phyloP scores from a whole-genome alignment of 2,888 invertebrate genomes.

The Pyrrhia umbra region DNA sequence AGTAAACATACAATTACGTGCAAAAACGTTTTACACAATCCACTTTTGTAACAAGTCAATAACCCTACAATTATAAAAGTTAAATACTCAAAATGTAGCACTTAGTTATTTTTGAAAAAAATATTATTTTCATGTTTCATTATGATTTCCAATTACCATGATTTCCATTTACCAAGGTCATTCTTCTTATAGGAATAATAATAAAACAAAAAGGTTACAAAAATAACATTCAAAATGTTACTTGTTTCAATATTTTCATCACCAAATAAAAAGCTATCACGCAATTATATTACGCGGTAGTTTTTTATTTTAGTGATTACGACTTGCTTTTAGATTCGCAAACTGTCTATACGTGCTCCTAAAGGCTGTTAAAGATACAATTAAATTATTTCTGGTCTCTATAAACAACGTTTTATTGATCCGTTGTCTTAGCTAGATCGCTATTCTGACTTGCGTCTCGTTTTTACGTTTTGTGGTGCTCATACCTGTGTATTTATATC shows the following conservation, averaged over 20 bases:
- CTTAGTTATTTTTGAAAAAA: background rate
- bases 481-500: background rate
- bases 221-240: constrained; percentile 24
- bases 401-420: constrained; percentile 56
- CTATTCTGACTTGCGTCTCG: constrained; percentile 8
- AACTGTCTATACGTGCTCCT: constrained; percentile 35
- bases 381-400: constrained; percentile 52
- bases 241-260: constrained; percentile 20
- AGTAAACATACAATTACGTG: no score
- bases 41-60: no score
- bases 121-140: no score
- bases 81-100: no score
- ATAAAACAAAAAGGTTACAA: constrained; percentile 7
- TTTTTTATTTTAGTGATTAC: constrained; percentile 39
- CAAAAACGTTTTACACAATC: no score
- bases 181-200: background rate
- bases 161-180: background rate
- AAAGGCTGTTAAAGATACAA: constrained; percentile 45
- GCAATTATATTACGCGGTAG: constrained; percentile 43
- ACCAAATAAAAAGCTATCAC: constrained; percentile 45
- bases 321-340: constrained; percentile 43
- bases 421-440: constrained; percentile 20
- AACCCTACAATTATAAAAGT: no score
- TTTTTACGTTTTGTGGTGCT: constrained; percentile 2
- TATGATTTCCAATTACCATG: background rate